These are phyloP conservation scores for Drosophila bocqueti DNA, from an alignment of 1,140 invertebrate genomes.

Conservation along the genomic window DNA sequence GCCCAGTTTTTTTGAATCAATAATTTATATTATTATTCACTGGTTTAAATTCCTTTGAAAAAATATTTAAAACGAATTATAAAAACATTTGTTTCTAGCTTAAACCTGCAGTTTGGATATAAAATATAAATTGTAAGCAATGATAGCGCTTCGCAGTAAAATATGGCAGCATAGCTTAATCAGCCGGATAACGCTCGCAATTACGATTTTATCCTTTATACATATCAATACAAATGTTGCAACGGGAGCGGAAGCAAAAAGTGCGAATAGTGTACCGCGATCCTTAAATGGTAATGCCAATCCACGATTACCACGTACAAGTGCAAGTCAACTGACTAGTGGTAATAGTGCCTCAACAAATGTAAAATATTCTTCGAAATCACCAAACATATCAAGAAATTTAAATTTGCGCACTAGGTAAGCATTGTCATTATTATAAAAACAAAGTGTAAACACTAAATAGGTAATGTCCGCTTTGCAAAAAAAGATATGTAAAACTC, in stretches of 20 bases:
- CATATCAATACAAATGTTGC: conserved; percentile 19
- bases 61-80: too few relatives aligned
- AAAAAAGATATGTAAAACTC: background rate
- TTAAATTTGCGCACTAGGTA: conserved; percentile 88
- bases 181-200: conserved; percentile 26
- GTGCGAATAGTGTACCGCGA: conserved; percentile 20
- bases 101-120: background rate
- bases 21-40: background rate
- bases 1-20: background rate
- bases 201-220: conserved; percentile 39
- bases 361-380: conserved; percentile 61
- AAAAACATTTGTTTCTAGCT: background rate
- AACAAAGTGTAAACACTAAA: background rate
- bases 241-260: conserved; percentile 24
- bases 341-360: conserved; percentile 86
- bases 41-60: too few relatives aligned
- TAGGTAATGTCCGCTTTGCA: conserved; percentile 1
- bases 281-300: conserved; percentile 59
- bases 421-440: conserved; percentile 63
- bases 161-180: conserved; percentile 17
- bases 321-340: conserved; percentile 65
- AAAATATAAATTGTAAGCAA: conserved; percentile 24
- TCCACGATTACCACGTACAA: conserved; percentile 66
- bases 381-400: conserved; percentile 63
- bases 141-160: conserved; percentile 36